These are phyloP conservation scores for Capra hircus DNA, from an alignment of 2,113 vertebrate genomes.

Conservation along the genomic window DNA sequence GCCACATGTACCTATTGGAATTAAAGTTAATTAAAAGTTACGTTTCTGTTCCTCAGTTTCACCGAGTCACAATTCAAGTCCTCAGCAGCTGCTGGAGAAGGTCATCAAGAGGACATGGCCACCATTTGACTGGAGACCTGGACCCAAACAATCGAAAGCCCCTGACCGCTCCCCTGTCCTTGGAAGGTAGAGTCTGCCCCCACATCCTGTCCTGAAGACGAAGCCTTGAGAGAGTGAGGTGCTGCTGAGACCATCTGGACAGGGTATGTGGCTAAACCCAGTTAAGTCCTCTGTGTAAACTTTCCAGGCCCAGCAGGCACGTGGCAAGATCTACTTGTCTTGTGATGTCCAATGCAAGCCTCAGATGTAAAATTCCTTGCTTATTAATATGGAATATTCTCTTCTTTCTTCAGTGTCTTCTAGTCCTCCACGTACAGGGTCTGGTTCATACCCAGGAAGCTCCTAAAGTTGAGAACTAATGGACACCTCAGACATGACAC, in stretches of 20 bases:
- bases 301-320: too few species aligned
- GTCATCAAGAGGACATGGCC: background rate
- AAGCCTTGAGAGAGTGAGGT: background rate
- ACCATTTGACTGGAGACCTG: background rate
- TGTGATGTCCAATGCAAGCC: background rate
- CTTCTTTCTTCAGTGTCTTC: background rate
- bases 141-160: background rate
- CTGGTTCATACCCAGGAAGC: background rate
- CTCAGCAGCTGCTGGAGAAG: background rate
- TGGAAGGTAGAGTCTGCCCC: background rate
- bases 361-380: background rate
- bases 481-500: background rate
- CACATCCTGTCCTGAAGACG: background rate
- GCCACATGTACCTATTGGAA: background rate
- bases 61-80: background rate
- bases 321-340: background rate
- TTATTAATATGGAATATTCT: background rate
- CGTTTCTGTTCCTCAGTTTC: background rate
- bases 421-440: fast-evolving
- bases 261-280: background rate
- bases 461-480: background rate
- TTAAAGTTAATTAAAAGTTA: background rate
- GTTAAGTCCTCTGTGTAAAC: background rate
- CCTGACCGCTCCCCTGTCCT: background rate
- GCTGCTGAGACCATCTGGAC: background rate